A percentile compares a stretch with the other conserved stretches of the same genome.
phyloP scores from a whole-genome alignment of 1,140 invertebrate genomes.

The Drosophila baimaii region DNA sequence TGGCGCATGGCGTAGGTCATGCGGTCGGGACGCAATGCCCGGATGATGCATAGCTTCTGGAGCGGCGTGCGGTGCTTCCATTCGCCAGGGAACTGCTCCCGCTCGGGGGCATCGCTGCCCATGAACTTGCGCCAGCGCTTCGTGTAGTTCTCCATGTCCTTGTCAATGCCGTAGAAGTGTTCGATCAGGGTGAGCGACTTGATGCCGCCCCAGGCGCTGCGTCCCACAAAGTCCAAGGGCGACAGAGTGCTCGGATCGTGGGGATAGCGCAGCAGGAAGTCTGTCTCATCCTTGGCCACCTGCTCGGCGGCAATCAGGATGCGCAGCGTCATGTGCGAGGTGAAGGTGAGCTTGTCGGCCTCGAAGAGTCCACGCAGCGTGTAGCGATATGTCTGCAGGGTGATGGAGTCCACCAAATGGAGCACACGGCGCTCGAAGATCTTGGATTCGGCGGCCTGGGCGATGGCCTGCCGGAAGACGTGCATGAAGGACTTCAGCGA shows the following conservation, averaged over 20 bases:
- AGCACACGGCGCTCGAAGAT: constrained; percentile 89
- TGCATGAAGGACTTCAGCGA: constrained; percentile 97
- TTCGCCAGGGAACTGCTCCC: constrained; percentile 97
- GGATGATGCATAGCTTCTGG: constrained; percentile 95
- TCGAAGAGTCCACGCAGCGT: constrained; percentile 97
- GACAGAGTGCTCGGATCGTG: constrained; percentile 87
- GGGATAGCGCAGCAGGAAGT: constrained; percentile 95
- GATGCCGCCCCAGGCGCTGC: constrained; percentile 94
- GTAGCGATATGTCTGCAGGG: constrained; percentile 94
- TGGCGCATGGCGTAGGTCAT: constrained; percentile 80
- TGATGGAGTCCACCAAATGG: constrained; percentile 94
- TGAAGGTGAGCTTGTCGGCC: constrained; percentile 96
- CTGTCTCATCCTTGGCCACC: constrained; percentile 90
- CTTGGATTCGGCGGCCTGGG: constrained; percentile 88
- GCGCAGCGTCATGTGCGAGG: constrained; percentile 94
- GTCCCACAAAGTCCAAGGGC: constrained; percentile 94
- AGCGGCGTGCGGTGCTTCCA: constrained; percentile 97
- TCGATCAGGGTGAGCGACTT: constrained; percentile 91
- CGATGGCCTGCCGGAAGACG: constrained; percentile 95
- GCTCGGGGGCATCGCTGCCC: constrained; percentile 95
- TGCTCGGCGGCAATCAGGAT: constrained; percentile 88
- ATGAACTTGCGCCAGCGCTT: constrained; percentile 97
- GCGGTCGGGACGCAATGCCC: constrained; percentile 93
- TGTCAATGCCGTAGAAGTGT: constrained; percentile 95
- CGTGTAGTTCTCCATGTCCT: constrained; percentile 96